Evolutionary conservation across 2,113 vertebrate species (phyloP).

Genomic region (Garra rufa): DNA sequence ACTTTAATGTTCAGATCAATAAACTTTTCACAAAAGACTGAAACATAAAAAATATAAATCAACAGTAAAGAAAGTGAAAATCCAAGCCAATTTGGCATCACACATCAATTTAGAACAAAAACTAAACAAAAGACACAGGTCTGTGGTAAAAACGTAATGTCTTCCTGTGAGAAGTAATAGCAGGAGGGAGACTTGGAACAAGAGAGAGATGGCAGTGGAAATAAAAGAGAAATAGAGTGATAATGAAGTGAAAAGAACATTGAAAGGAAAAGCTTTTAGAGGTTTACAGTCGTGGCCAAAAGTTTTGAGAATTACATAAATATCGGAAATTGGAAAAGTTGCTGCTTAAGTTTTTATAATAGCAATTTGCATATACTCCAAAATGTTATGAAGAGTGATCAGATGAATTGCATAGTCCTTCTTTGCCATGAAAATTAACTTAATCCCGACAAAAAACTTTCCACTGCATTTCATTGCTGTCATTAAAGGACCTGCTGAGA

Average conservation of each 20-base stretch:
- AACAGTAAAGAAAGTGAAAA: background rate
- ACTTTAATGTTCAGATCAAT: background rate
- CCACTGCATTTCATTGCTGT: too few species aligned
- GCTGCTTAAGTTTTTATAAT: too few species aligned
- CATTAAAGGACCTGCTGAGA: too few species aligned
- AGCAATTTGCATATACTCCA: too few species aligned
- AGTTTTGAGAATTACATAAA: too few species aligned
- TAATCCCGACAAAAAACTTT: too few species aligned
- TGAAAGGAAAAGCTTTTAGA: background rate
- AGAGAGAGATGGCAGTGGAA: background rate
- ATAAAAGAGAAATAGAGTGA: background rate
- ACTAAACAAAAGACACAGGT: background rate
- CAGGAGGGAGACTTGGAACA: background rate
- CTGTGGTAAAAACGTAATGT: background rate
- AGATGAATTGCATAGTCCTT: too few species aligned
- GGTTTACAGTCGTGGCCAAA: too few species aligned
- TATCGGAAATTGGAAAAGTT: too few species aligned
- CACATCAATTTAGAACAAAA: background rate
- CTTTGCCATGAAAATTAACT: too few species aligned
- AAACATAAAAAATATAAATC: background rate
- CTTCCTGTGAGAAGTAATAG: slow-evolving; percentile 11
- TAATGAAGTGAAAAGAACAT: background rate
- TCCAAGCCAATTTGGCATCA: background rate
- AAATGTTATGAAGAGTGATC: too few species aligned
- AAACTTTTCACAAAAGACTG: background rate